Base-by-base conservation (phyloP, 1,140 invertebrate genomes). In the Zaprionus tsacasi region DNA sequence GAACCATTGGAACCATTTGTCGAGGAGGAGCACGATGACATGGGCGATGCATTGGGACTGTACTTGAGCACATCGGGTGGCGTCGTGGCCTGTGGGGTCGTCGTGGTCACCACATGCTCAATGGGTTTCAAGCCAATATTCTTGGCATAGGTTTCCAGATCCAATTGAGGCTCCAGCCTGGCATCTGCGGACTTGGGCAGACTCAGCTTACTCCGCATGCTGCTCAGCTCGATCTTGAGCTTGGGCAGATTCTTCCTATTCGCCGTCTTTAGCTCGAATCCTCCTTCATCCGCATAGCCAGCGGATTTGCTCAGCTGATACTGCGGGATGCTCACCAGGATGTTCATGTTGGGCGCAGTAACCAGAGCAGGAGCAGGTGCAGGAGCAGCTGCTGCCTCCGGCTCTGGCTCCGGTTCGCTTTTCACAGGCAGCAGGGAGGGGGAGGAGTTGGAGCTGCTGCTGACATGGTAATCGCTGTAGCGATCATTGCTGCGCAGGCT, bases 41-140 rank as follows among this genome's bases (percentile, higher is more conserved):
- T 91, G 36, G 90, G 91, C 66, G 91, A 92, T 13, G 88, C 85
- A 75, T 90, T 90, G 30, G 91, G 85, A 48, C 86, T 91, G 64
- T 77, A 78, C 48, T 92, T 92, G 27, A 52, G 61, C 5, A 21
- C 6, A n/a, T 88, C 71, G 27, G 25, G 36, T 5, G 30, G 2
- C 25, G 30, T 69, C 13, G 38, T 21, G 35, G 17, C 0, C 0
- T 48, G 11, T 30, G 4, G 10, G 33, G 72, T 25, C 15, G 85
- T 60, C 8, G 7, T 35, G 33, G 27, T 30, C 33, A 35, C 33
- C 10, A 6, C 33, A 6, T 15, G 40, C 7, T 91, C 91, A 7
- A 92, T 92, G 52, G 92, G 92, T 54, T 91, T 91, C 0, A 93
- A 59, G 3, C 92, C 92, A 48, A 93, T 93, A 30, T 91, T 83